Conservation (phyloP, 2,797 vertebrate species). For the Percopsis omiscomaycus region DNA sequence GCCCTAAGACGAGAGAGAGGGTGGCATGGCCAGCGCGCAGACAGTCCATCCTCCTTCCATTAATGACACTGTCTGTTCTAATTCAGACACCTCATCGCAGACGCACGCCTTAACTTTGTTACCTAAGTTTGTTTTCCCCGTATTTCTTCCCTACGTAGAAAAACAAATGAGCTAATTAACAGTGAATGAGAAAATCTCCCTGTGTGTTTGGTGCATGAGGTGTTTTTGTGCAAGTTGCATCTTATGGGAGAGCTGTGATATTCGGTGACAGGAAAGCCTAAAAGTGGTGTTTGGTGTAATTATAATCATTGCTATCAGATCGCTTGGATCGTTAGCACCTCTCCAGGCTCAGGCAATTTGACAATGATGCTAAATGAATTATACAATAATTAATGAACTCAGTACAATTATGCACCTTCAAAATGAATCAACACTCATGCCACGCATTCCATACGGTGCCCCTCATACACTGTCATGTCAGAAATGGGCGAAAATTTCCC, state of each 20-base stretch:
- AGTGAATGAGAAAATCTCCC: constrained; percentile 56
- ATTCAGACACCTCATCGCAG: constrained; percentile 45
- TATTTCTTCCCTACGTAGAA: constrained; percentile 19
- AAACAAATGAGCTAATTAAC: constrained; percentile 69
- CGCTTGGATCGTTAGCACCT: constrained; percentile 57
- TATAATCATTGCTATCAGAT: constrained; percentile 58
- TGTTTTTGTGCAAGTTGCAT: constrained; percentile 49
- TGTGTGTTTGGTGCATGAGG: constrained; percentile 41
- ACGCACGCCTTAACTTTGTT: constrained; percentile 62
- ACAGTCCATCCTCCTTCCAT: constrained; percentile 53
- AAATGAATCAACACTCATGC: constrained; percentile 44
- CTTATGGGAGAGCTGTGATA: constrained; percentile 40
- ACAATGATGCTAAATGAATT: constrained; percentile 63
- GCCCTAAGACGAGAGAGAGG: constrained; percentile 56
- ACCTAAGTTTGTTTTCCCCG: constrained; percentile 41
- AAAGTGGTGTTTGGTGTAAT: constrained; percentile 55
- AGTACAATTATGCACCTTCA: constrained; percentile 39
- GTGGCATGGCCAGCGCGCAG: constrained; percentile 57
- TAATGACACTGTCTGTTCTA: constrained; percentile 59
- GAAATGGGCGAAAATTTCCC: constrained; percentile 12
- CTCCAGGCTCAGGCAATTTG: constrained; percentile 52
- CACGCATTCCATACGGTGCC: constrained; percentile 24
- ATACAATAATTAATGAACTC: constrained; percentile 60
- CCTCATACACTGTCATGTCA: constrained; percentile 20
- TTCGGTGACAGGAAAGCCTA: constrained; percentile 51